Percentiles rank a stretch among this genome's conserved stretches.
Conservation (phyloP, 2,797 vertebrate genomes). For the Centropyge bicolor region DNA sequence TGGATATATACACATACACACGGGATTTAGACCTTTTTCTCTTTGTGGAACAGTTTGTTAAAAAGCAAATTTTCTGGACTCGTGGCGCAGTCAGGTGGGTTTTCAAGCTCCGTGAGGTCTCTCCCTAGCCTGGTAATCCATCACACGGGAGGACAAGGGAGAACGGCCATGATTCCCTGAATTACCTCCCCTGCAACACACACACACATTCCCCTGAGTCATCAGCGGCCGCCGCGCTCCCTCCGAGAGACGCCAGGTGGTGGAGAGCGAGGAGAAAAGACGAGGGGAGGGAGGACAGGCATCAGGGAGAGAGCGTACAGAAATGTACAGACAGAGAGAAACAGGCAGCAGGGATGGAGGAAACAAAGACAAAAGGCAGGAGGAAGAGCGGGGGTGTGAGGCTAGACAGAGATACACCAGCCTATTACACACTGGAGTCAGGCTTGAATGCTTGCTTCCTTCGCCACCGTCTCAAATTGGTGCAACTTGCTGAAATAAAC, state of each 20-base stretch:
- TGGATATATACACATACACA: background rate
- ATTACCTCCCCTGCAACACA: constrained; percentile 48
- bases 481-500: constrained; percentile 42
- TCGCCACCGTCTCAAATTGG: constrained; percentile 17
- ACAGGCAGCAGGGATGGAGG: background rate
- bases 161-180: constrained; percentile 60
- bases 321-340: constrained; percentile 2
- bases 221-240: constrained; percentile 47
- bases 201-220: constrained; percentile 53
- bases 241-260: constrained; percentile 54
- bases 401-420: constrained; percentile 26
- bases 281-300: constrained; percentile 14
- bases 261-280: constrained; percentile 32
- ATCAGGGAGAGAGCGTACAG: background rate
- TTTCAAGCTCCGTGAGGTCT: constrained; percentile 48
- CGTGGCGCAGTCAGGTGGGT: constrained; percentile 13
- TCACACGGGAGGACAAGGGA: constrained; percentile 57
- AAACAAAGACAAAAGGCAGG: constrained; percentile 11
- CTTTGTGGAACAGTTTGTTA: constrained; percentile 33
- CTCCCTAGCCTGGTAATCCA: constrained; percentile 61
- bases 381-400: constrained; percentile 3
- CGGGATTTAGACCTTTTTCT: background rate
- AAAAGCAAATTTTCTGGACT: constrained; percentile 30
- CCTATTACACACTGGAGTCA: constrained; percentile 35
- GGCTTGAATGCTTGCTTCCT: constrained; percentile 37